Percentiles rank a stretch among this genome's conserved stretches.
Conservation (phyloP, 1,140 invertebrate genomes). For the Lordiphosa stackelbergi region DNA sequence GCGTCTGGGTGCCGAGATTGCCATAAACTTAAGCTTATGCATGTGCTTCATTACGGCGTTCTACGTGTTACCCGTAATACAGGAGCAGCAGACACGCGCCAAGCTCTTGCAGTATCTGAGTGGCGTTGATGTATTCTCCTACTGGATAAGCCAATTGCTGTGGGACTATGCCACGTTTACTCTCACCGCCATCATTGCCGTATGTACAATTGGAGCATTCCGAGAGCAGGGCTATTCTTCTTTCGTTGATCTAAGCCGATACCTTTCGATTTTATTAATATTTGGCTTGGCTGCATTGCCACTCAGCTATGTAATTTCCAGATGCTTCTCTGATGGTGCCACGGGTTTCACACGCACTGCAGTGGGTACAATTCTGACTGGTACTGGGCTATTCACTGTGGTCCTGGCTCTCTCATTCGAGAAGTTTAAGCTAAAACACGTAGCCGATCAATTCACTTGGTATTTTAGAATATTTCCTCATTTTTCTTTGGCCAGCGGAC, state of each 20-base stretch:
- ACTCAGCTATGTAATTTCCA: slow-evolving; percentile 79
- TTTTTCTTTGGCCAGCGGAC: slow-evolving; percentile 80
- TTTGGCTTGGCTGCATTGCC: slow-evolving; percentile 79
- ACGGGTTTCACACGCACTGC: slow-evolving; percentile 84
- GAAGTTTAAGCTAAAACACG: slow-evolving; percentile 78
- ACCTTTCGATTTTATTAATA: slow-evolving; percentile 77
- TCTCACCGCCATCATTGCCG: slow-evolving; percentile 78
- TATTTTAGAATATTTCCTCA: slow-evolving; percentile 84
- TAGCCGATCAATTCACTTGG: slow-evolving; percentile 80
- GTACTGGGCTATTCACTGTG: slow-evolving; percentile 78
- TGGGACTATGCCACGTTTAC: slow-evolving; percentile 86
- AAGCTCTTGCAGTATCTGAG: slow-evolving; percentile 83
- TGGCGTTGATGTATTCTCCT: slow-evolving; percentile 83
- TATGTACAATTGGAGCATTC: slow-evolving; percentile 79
- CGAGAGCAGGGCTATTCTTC: slow-evolving; percentile 80
- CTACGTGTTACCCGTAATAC: slow-evolving; percentile 82
- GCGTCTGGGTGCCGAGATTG: slow-evolving; percentile 80
- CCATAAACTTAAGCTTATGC: slow-evolving; percentile 81
- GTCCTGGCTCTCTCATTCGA: slow-evolving; percentile 80
- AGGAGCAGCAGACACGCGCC: slow-evolving; percentile 79
- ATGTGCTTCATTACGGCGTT: slow-evolving; percentile 86
- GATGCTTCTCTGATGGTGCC: slow-evolving; percentile 80
- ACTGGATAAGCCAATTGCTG: slow-evolving; percentile 84
- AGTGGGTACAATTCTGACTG: slow-evolving; percentile 79
- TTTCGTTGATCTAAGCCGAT: slow-evolving; percentile 75